Conservation (phyloP, 2,113 vertebrate genomes). For the Eidolon helvum region DNA sequence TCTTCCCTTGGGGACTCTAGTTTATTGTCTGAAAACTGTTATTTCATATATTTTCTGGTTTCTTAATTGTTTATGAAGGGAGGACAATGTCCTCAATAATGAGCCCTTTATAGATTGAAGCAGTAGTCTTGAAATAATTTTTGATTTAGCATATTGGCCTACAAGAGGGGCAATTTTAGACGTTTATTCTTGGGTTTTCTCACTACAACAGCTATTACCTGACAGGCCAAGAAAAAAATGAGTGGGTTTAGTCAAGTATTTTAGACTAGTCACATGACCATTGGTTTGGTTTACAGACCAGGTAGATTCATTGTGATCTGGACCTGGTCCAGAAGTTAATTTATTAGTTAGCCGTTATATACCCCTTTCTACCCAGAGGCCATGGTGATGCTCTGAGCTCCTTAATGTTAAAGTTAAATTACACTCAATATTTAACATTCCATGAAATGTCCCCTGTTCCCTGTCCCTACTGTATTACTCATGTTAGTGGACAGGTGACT, state of each 20-base stretch:
- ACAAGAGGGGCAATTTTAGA: not conserved
- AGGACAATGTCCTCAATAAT: not conserved
- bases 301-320: not conserved
- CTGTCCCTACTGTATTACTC: not conserved
- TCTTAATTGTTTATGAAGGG: not conserved
- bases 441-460: not conserved
- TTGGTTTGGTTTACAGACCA: not conserved
- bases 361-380: not conserved
- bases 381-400: not conserved
- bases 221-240: not conserved
- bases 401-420: not conserved
- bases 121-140: not conserved
- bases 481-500: not conserved
- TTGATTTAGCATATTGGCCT: not conserved
- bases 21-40: not conserved
- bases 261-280: not conserved
- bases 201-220: not conserved
- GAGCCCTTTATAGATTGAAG: not conserved
- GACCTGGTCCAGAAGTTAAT: not conserved
- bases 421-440: not conserved
- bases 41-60: not conserved
- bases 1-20: not conserved
- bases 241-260: not conserved
- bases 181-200: not conserved
- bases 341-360: accelerated